Percentiles rank a stretch among this genome's conserved stretches.
Conservation (phyloP, 2,888 invertebrate genomes). For the Cheilosia impressa region DNA sequence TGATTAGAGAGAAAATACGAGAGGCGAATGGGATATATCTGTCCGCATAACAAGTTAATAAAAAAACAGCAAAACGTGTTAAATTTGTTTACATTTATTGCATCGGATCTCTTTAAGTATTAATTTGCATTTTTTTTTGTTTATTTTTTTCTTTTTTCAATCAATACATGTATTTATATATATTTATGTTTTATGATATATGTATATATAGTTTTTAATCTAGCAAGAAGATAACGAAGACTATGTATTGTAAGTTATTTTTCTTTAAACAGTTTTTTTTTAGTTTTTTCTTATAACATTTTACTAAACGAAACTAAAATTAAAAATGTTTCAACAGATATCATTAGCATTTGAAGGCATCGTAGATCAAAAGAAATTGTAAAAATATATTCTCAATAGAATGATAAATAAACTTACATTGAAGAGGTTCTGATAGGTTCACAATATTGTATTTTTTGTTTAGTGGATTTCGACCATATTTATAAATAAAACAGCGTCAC, state of each 20-base stretch:
- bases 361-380: conserved; percentile 50
- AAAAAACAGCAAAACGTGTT: conserved; percentile 18
- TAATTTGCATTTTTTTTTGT: conserved; percentile 61
- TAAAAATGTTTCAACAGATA: conserved; percentile 45
- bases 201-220: conserved; percentile 69
- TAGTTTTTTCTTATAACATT: conserved; percentile 46
- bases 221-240: conserved; percentile 76
- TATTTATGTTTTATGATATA: conserved; percentile 68
- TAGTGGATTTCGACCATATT: conserved; percentile 8
- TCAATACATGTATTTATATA: conserved; percentile 61
- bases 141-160: conserved; percentile 51
- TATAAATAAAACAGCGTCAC: conserved; percentile 51
- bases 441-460: conserved; percentile 6
- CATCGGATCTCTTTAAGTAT: conserved; percentile 68
- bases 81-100: conserved; percentile 74
- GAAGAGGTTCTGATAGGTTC: conserved; percentile 25
- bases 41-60: neutral
- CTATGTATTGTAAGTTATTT: conserved; percentile 65
- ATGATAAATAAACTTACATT: conserved; percentile 25
- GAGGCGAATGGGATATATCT: no score
- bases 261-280: conserved; percentile 57
- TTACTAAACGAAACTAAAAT: conserved; percentile 47
- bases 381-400: conserved; percentile 20
- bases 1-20: no score
- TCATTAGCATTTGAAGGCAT: conserved; percentile 65